Percentiles rank a stretch among this genome's conserved stretches.
phyloP scores from a whole-genome alignment of 2,888 invertebrate species.

The Ennomos erosarius region DNA sequence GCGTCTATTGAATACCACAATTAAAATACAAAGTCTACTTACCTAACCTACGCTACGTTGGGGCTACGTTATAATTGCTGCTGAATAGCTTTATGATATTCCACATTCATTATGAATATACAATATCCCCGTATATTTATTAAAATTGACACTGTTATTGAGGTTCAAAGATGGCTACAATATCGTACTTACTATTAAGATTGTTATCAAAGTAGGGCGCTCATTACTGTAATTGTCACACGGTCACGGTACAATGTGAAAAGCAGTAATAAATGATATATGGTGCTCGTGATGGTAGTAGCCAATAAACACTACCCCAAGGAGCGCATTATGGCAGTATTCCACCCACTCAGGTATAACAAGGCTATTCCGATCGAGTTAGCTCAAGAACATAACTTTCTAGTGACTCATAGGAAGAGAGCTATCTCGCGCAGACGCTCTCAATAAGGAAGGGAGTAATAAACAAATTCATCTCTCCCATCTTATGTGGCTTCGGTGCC shows the following conservation, averaged over 20 bases:
- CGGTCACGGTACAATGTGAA: slow-evolving; percentile 17
- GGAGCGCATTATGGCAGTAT: slow-evolving; percentile 35
- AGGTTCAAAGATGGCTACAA: slow-evolving; percentile 21
- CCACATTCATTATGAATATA: slow-evolving; percentile 36
- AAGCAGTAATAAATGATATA: slow-evolving; percentile 13
- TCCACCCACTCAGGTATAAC: slow-evolving; percentile 47
- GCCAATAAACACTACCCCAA: slow-evolving; percentile 39
- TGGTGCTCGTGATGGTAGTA: slow-evolving; percentile 20
- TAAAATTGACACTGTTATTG: slow-evolving; percentile 34
- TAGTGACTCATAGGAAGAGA: slow-evolving; percentile 85
- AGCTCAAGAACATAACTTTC: slow-evolving; percentile 81
- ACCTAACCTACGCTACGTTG: slow-evolving; percentile 5
- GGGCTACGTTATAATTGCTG: slow-evolving; percentile 2
- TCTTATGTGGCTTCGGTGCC: slow-evolving; percentile 79
- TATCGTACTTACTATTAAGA: slow-evolving; percentile 6
- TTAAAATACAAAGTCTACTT: slow-evolving; percentile 5
- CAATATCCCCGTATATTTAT: slow-evolving; percentile 45
- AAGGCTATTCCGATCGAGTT: slow-evolving; percentile 74
- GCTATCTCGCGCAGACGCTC: slow-evolving; percentile 82
- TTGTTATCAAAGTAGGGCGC: slow-evolving; percentile 8
- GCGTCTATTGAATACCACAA: slow-evolving; percentile 51
- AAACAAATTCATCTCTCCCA: slow-evolving; percentile 84
- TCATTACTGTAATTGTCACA: slow-evolving; percentile 4
- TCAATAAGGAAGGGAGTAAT: slow-evolving; percentile 85
- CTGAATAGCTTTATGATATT: slow-evolving; percentile 29